Percentiles rank a stretch among this genome's conserved stretches.
phyloP scores from a whole-genome alignment of 2,797 vertebrate genomes.

The Scomberomorus guttatus region DNA sequence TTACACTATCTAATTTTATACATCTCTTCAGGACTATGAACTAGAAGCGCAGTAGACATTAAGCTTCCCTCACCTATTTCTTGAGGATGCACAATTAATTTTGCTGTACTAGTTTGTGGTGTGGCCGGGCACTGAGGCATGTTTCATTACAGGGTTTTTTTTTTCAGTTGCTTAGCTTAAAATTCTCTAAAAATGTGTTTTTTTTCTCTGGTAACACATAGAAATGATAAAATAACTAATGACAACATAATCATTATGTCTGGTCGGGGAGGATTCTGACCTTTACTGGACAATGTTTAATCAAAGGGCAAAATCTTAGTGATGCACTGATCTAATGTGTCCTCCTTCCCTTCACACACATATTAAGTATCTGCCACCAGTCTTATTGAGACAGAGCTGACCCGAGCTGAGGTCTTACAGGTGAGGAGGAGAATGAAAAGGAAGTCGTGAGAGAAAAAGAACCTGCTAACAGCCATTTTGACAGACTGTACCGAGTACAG shows the following conservation, averaged over 20 bases:
- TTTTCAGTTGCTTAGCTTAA: background rate
- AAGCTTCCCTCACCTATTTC: background rate
- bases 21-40: background rate
- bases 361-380: conserved; percentile 3
- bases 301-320: conserved; percentile 1
- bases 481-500: conserved; percentile 44
- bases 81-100: background rate
- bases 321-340: background rate
- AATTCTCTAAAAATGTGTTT: background rate
- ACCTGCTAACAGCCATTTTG: conserved; percentile 3
- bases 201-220: background rate
- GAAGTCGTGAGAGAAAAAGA: conserved; percentile 4
- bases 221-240: conserved; percentile 4
- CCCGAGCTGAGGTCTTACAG: conserved; percentile 12
- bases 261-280: background rate
- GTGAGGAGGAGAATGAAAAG: conserved; percentile 22
- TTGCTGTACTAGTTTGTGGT: conserved; percentile 5
- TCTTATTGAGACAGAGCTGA: conserved; percentile 13
- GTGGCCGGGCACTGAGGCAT: conserved; percentile 3
- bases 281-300: conserved; percentile 8
- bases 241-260: conserved; percentile 1
- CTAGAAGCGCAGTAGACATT: background rate
- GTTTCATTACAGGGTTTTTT: background rate
- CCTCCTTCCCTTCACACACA: background rate
- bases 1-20: background rate